Evolutionary conservation across 1,140 invertebrate genomes (phyloP).

Genomic region (Leptinotarsa lineolata): DNA sequence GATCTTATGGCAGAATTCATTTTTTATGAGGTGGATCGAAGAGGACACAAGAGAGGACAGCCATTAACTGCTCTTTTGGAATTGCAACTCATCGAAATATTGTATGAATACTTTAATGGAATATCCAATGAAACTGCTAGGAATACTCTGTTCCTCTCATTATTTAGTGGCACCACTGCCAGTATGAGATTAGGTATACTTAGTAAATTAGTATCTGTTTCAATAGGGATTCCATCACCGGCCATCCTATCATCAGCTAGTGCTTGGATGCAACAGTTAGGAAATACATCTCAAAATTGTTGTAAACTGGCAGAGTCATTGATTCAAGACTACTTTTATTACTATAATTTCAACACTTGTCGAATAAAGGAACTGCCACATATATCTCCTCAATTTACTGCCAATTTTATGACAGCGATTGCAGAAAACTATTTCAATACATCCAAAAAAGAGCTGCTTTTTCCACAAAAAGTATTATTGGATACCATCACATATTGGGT

Average conservation of each 20-base stretch:
- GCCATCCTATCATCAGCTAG: conserved; percentile 75
- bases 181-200: conserved; percentile 70
- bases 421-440: conserved; percentile 73
- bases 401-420: conserved; percentile 79
- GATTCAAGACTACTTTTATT: conserved; percentile 78
- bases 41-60: conserved; percentile 61
- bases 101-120: conserved; percentile 74
- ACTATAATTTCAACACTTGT: conserved; percentile 68
- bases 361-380: conserved; percentile 69
- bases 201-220: conserved; percentile 78
- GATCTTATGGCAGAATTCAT: conserved; percentile 82
- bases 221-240: conserved; percentile 73
- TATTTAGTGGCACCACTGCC: conserved; percentile 73
- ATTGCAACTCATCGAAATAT: conserved; percentile 73
- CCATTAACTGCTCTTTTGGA: conserved; percentile 70
- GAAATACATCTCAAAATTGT: conserved; percentile 73
- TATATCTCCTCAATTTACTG: conserved; percentile 76
- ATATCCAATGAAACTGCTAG: conserved; percentile 72
- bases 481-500: conserved; percentile 71
- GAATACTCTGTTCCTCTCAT: conserved; percentile 78
- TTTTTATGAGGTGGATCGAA: conserved; percentile 75
- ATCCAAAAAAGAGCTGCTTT: conserved; percentile 54
- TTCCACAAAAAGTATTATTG: conserved; percentile 64
- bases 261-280: conserved; percentile 83
- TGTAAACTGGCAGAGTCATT: conserved; percentile 73